Evolutionary conservation across 1,140 invertebrate genomes (phyloP).

Genomic region (Maniola jurtina): DNA sequence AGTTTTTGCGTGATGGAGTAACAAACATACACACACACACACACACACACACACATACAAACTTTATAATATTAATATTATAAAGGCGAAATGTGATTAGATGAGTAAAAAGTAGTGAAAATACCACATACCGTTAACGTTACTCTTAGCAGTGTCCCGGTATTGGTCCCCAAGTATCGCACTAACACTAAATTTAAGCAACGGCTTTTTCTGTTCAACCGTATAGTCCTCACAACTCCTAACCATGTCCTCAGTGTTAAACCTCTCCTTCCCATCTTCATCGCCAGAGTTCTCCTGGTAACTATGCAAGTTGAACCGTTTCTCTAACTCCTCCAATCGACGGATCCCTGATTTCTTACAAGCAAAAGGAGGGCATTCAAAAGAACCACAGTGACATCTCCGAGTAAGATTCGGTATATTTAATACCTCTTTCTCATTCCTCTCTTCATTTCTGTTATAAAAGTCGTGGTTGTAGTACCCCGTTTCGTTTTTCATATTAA

Average conservation of each 20-base stretch:
- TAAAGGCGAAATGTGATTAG: no score
- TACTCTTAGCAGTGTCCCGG: constrained; percentile 42
- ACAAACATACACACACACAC: no score
- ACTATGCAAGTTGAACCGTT: constrained; percentile 57
- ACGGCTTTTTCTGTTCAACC: constrained; percentile 81
- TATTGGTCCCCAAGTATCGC: constrained; percentile 86
- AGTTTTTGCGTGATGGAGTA: no score
- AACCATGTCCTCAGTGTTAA: constrained; percentile 59
- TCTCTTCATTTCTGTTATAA: constrained; percentile 48
- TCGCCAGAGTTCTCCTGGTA: constrained; percentile 67
- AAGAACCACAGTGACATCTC: constrained; percentile 55
- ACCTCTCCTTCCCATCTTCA: constrained; percentile 48
- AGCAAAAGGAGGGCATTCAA: constrained; percentile 60
- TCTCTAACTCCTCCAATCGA: constrained; percentile 63
- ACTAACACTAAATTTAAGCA: constrained; percentile 95
- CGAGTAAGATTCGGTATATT: constrained; percentile 57
- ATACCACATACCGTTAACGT: constrained; percentile 50
- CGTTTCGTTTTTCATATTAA: constrained; percentile 48
- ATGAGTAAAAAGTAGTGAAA: no score
- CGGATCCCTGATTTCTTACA: constrained; percentile 66
- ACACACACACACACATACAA: no score
- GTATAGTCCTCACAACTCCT: constrained; percentile 64
- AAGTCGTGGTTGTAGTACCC: constrained; percentile 54
- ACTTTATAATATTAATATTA: no score
- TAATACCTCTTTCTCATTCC: constrained; percentile 62